Conservation (phyloP, 2,888 invertebrate genomes). For the Euclidia mi region DNA sequence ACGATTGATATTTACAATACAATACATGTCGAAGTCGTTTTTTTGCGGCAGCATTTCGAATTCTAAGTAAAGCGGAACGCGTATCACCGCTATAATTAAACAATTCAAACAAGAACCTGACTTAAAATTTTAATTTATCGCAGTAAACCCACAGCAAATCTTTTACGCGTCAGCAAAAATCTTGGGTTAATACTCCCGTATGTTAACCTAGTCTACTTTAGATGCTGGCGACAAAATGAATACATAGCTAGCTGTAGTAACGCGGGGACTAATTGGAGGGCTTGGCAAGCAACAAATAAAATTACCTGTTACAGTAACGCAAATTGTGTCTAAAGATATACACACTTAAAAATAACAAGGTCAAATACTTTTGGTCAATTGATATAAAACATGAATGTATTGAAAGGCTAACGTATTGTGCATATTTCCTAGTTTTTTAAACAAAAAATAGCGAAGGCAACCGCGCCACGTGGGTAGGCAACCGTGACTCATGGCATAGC, state of each 20-base stretch:
- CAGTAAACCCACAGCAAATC: background rate
- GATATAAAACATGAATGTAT: constrained; percentile 17
- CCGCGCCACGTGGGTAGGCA: constrained; percentile 66
- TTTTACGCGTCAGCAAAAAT: background rate
- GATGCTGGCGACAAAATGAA: background rate
- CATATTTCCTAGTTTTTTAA: constrained; percentile 49
- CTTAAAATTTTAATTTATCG: no score
- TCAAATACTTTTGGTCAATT: background rate
- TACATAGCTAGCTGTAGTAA: background rate
- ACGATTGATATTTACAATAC: no score
- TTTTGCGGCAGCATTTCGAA: no score
- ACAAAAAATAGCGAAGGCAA: constrained; percentile 59
- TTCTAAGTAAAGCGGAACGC: no score
- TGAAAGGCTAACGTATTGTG: constrained; percentile 26
- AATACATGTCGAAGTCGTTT: no score
- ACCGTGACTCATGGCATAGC: constrained; percentile 67
- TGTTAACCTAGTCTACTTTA: constrained; percentile 8
- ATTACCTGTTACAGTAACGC: no score
- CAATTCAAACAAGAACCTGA: no score
- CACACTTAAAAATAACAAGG: background rate
- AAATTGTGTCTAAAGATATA: no score
- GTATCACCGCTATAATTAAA: no score
- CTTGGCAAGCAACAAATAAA: background rate
- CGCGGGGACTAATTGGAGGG: constrained; percentile 16
- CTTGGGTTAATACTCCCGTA: constrained; percentile 1